Conservation (phyloP, 1,140 invertebrate genomes). For the Hypsibius dujardini region DNA sequence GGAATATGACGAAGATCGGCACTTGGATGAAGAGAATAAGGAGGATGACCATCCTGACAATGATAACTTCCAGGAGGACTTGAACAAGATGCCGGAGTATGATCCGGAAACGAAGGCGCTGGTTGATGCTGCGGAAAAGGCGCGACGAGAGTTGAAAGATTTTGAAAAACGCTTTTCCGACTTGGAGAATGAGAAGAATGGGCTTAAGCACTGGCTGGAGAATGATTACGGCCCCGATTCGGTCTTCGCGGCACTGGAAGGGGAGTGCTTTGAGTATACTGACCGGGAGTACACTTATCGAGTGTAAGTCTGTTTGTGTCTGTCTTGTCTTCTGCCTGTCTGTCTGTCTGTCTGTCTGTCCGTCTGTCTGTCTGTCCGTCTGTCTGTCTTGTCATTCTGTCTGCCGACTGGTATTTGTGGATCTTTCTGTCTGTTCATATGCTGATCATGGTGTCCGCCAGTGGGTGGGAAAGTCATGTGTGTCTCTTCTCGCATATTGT, state of each 20-base stretch:
- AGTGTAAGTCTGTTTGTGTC: too few relatives aligned
- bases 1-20: constrained; percentile 33
- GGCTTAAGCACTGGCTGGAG: constrained; percentile 46
- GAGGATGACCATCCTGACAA: constrained; percentile 26
- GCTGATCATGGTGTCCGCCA: too few relatives aligned
- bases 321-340: too few relatives aligned
- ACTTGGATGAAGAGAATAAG: constrained; percentile 24
- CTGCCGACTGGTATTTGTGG: too few relatives aligned
- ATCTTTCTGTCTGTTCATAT: too few relatives aligned
- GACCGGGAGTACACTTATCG: constrained; percentile 89
- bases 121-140: constrained; percentile 60
- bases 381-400: too few relatives aligned
- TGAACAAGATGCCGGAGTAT: constrained; percentile 45
- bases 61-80: constrained; percentile 28
- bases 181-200: constrained; percentile 49
- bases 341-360: too few relatives aligned
- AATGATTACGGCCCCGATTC: constrained; percentile 77
- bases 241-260: constrained; percentile 69
- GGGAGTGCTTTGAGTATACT: constrained; percentile 73
- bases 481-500: too few relatives aligned
- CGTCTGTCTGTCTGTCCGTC: too few relatives aligned
- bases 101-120: constrained; percentile 71
- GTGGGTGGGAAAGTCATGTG: too few relatives aligned
- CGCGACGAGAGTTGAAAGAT: constrained; percentile 53
- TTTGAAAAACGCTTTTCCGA: constrained; percentile 58